phyloP scores from a whole-genome alignment of 1,140 invertebrate species.

The Drosophila carrolli region DNA sequence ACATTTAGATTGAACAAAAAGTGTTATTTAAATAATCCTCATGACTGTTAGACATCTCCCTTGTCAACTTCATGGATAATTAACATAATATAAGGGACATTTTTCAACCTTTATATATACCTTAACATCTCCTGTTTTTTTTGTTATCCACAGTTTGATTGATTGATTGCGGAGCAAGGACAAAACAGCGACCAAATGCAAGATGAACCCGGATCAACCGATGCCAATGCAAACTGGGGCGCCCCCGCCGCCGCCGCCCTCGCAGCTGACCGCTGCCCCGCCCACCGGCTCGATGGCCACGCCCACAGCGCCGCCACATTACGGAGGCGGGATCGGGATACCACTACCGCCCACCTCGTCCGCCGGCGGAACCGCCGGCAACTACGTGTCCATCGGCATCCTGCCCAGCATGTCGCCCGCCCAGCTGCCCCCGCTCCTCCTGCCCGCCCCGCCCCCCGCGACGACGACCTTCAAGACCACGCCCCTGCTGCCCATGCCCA shows the following conservation, averaged over 20 bases:
- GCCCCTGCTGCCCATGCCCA: conserved; percentile 72
- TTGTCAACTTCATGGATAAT: too few species aligned
- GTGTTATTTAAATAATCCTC: too few species aligned
- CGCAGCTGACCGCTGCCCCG: conserved; percentile 41
- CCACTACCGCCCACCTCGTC: conserved; percentile 34
- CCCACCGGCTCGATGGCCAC: conserved; percentile 37
- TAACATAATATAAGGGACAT: too few species aligned
- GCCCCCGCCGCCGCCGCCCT: conserved; percentile 55
- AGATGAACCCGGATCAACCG: conserved; percentile 73
- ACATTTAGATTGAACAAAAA: too few species aligned
- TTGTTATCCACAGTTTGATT: background rate
- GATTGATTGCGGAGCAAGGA: conserved; percentile 12
- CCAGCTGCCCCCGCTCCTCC: conserved; percentile 45
- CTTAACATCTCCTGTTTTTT: background rate
- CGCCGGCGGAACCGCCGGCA: conserved; percentile 38
- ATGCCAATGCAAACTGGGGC: conserved; percentile 65
- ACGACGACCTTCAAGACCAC: conserved; percentile 71
- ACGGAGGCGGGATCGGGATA: conserved; percentile 13
- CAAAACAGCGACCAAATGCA: conserved; percentile 64
- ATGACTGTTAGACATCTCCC: too few species aligned
- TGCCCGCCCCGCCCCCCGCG: conserved; percentile 43
- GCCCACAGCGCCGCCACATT: conserved; percentile 14
- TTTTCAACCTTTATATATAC: too few species aligned
- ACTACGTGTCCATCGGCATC: conserved; percentile 68
- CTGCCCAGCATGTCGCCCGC: conserved; percentile 53